Conservation (phyloP, 2,797 vertebrate genomes). For the Oreortyx pictus region DNA sequence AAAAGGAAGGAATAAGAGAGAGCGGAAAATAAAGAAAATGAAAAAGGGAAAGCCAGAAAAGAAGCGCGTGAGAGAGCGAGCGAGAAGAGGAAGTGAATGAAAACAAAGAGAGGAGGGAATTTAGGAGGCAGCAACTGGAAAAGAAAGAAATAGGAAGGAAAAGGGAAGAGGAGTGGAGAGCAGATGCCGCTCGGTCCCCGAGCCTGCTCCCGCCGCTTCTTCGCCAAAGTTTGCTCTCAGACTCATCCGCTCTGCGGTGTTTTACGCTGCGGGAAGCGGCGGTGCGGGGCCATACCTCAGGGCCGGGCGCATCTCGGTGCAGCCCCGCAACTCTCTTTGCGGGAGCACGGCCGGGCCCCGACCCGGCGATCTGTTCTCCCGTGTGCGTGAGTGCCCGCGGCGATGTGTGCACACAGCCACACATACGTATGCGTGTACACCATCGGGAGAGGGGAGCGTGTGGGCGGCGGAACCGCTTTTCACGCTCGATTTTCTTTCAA, state of each 20-base stretch:
- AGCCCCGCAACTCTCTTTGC: neutral
- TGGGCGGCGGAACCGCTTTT: neutral
- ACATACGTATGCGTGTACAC: neutral
- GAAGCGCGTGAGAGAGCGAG: neutral
- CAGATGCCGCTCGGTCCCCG: neutral
- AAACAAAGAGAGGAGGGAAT: neutral
- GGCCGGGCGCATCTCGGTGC: neutral
- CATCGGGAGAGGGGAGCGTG: neutral
- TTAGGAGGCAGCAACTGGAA: neutral
- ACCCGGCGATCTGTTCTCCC: neutral
- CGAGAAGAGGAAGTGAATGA: neutral
- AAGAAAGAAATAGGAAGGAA: neutral
- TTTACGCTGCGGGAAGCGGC: neutral
- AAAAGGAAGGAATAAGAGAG: neutral
- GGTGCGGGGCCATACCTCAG: neutral
- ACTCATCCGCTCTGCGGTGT: neutral
- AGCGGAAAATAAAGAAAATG: neutral
- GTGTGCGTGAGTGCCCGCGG: neutral
- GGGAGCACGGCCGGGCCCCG: neutral
- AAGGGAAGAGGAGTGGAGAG: neutral
- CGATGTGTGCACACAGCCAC: neutral
- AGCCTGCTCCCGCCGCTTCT: neutral
- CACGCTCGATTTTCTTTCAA: neutral
- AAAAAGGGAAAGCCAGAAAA: neutral
- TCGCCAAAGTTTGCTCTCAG: neutral